Base-by-base conservation (phyloP, 53 echinoderm and acorn worm species). In the Crossaster papposus region DNA sequence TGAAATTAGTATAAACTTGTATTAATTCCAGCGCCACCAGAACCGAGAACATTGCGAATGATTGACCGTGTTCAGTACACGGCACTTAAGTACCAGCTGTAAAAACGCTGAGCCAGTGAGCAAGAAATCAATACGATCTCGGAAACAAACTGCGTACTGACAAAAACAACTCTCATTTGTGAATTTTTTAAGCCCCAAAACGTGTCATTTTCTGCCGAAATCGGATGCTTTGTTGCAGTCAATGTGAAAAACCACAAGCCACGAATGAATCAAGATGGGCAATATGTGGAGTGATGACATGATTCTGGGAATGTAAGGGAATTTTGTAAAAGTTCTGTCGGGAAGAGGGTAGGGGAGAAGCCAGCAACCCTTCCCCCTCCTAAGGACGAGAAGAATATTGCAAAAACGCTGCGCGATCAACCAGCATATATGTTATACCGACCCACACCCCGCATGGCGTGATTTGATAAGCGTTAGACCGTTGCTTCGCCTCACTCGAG, bases 391-490 rank as follows among this genome's bases (percentile, higher is more conserved):
- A 44, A 44, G 5, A 44, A 44, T 1, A 44, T 44, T 1, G 44
- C 2, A 44, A 26, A 26, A 68, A 28, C 28, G 68, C n/a, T 0
- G 68, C 12, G 68, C 28, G 68, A 11, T 68, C 68, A 26, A 1
- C 68, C 9, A 10, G 68, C 68, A 26, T 68, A 28, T 68, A 2
- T 68, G 28, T 26, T 24, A 68, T 68, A 30, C 1, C 3, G 33
- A 32, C 63, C 51, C 18, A 33, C 81, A 63, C 81, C 22, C n/a
- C 64, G 9, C 9, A 44, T 29, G 32, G 81, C 34, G 58, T 81
- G 81, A 81, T 81, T 62, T 81, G 81, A 81, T 81, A 81, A 81
- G 54, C 64, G 52, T 22, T 36, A 34, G 36, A 36, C 81, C 81
- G 64, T 81, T 81, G 64, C 51, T 32, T 64, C 26, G n/a, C 8